Base-by-base conservation (phyloP, 2,888 invertebrate species). In the Drosophila subquinaria region DNA sequence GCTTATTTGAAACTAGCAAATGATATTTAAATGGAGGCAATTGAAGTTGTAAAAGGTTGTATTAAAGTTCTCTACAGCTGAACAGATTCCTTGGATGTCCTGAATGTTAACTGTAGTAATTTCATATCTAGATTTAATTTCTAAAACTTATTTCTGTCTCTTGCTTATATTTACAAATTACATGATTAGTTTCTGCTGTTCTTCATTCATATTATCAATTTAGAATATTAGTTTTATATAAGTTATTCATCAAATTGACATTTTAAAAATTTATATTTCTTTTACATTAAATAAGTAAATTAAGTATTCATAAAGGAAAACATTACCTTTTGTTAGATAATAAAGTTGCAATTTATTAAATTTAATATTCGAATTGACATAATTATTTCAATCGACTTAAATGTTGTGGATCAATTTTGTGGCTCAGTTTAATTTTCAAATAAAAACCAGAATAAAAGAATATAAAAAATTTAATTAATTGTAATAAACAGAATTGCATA, bases 1-100 rank as follows among this genome's bases (percentile, higher is more conserved):
- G 33, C 42, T 51, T 61, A 38, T 35, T 63, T 55, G 60, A 60
- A 60, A 55, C 36, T 13, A 6, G 33, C 62, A 47, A 69, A 63
- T 20, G 30, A 17, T 13, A 66, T 36, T 60, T 40, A 62, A 52
- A 60, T 51, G 15, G 3, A 40, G 55, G 27, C 43, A 61, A 56
- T 40, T 36, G 1, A 5, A 36, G 17, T n/a, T 30, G 15, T 11
- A 15, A 51, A 42, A 35, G 40, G 15, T 33, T 56, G 33, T 15
- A 27, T 42, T 60, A 50, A 60, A 60, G n/a, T 17, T 13, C 13
- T 45, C 8, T 15, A 15, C 0, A 48, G 30, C 9, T 20, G 11
- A 15, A 6, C 27, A 15, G 6, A 6, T 27, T 15, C 5, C 23
- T 52, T 5, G 3, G n/a, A 11, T 38, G 23, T 15, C 13, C 38